Conservation (phyloP, 1,140 invertebrate genomes). For the Brachionus plicatilis region DNA sequence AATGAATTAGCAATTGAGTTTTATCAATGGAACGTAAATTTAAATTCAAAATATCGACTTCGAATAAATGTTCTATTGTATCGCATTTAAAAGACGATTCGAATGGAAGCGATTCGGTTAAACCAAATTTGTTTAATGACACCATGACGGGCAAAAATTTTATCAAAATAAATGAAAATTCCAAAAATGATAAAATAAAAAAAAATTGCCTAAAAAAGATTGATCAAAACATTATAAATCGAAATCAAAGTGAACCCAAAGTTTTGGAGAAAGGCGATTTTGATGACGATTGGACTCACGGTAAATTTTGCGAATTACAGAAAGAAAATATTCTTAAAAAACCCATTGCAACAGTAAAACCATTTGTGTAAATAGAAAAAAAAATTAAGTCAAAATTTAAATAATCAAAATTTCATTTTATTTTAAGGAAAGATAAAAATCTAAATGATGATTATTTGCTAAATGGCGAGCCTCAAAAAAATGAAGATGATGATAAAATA, state of each 20-base stretch:
- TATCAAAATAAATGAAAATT: neutral
- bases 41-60: neutral
- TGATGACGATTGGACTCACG: neutral
- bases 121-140: too few species aligned
- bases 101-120: neutral
- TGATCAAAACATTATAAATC: neutral
- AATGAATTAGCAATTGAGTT: neutral
- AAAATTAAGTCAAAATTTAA: neutral
- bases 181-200: neutral
- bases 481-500: neutral
- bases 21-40: neutral
- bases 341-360: neutral
- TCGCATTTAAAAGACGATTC: too few species aligned
- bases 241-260: neutral
- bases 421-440: neutral
- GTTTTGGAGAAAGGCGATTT: neutral
- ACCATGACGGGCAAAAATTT: neutral
- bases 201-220: neutral
- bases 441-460: neutral
- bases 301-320: neutral
- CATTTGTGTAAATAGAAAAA: neutral
- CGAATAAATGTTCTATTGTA: neutral
- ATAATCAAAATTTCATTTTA: neutral
- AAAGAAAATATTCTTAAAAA: neutral
- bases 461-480: neutral